A percentile compares a stretch with the other conserved stretches of the same genome.
phyloP scores from a whole-genome alignment of 2,797 vertebrate genomes.

The Chanos chanos region DNA sequence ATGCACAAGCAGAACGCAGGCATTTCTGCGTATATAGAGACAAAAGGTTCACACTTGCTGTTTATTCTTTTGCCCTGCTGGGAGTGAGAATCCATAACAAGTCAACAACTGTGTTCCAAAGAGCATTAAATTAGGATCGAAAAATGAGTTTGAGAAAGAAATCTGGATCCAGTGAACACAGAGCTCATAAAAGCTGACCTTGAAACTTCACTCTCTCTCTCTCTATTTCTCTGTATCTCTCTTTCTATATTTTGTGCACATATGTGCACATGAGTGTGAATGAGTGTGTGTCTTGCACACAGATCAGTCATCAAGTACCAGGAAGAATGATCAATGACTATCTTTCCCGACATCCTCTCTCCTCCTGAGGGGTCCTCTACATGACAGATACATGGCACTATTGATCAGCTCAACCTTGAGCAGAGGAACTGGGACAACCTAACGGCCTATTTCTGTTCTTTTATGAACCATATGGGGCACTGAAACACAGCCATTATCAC shows the following conservation, averaged over 20 bases:
- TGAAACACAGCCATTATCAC: conserved; percentile 2
- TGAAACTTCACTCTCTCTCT: no score
- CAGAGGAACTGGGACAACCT: neutral
- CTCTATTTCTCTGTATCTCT: no score
- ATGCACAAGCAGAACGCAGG: conserved; percentile 22
- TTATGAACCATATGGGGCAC: neutral
- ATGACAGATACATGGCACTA: conserved; percentile 31
- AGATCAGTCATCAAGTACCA: conserved; percentile 36
- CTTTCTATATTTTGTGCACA: no score
- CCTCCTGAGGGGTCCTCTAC: conserved; percentile 7
- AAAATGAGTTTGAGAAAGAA: no score
- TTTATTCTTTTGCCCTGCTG: no score
- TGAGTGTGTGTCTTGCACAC: conserved; percentile 15
- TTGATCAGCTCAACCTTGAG: conserved; percentile 29
- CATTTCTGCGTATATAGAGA: no score
- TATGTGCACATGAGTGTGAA: no score
- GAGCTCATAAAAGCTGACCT: conserved; percentile 48
- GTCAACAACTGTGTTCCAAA: no score
- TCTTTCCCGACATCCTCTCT: neutral
- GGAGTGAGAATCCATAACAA: no score
- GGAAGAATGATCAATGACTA: conserved; percentile 35
- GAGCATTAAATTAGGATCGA: no score
- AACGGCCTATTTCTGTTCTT: neutral
- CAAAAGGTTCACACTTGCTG: conserved; percentile 11
- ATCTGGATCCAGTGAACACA: neutral